Percentiles rank a stretch among this genome's conserved stretches.
These are phyloP conservation scores for Lampropteryx suffumata DNA, from an alignment of 2,888 invertebrate species.

Conservation along the genomic window DNA sequence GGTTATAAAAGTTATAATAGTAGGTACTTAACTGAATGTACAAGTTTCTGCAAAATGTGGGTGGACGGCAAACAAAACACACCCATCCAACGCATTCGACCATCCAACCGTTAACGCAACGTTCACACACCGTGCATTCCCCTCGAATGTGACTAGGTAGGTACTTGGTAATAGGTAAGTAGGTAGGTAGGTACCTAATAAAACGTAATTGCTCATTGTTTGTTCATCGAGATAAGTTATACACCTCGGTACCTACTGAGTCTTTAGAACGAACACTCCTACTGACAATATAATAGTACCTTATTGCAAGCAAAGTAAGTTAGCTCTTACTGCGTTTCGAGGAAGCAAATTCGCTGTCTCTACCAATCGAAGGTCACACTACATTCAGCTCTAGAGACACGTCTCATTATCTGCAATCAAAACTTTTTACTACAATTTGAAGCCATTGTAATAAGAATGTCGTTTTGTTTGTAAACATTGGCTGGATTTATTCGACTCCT, in stretches of 20 bases:
- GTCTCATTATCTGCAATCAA: slow-evolving; percentile 13
- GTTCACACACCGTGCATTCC: slow-evolving; percentile 38
- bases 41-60: slow-evolving; percentile 7
- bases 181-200: slow-evolving; percentile 10
- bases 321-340: background rate
- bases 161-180: slow-evolving; percentile 9
- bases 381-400: slow-evolving; percentile 18
- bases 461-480: slow-evolving; percentile 59
- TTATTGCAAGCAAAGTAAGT: too few species aligned
- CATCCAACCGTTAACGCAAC: slow-evolving; percentile 32
- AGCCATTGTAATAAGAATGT: slow-evolving; percentile 26
- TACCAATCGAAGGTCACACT: slow-evolving; percentile 26
- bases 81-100: slow-evolving; percentile 31
- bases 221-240: too few species aligned
- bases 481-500: slow-evolving; percentile 35
- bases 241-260: too few species aligned
- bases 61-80: slow-evolving; percentile 23
- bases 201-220: too few species aligned
- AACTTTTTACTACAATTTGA: slow-evolving; percentile 17
- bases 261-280: too few species aligned
- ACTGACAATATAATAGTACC: too few species aligned
- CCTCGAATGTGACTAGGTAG: slow-evolving; percentile 35
- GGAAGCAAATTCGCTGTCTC: slow-evolving; percentile 23
- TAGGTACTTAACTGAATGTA: too few species aligned
- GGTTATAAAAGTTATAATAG: too few species aligned